Percentiles rank a stretch among this genome's conserved stretches.
Evolutionary conservation across 2,113 vertebrate genomes (phyloP).

Genomic region (Gopherus evgoodei): DNA sequence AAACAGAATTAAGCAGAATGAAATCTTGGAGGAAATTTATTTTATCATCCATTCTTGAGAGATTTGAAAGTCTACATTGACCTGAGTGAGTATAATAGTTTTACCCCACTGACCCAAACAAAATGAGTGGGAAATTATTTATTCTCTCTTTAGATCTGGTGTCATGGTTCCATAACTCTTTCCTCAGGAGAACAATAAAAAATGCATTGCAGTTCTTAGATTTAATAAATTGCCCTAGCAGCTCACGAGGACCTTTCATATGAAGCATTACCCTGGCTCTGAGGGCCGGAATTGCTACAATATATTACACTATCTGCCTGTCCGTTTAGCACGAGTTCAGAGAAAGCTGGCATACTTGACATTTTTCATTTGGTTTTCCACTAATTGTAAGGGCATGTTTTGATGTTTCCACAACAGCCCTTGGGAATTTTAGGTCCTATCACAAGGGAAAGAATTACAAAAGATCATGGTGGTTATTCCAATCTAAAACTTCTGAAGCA

Average conservation of each 20-base stretch:
- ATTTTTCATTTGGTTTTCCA: not conserved
- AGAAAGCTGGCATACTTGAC: not conserved
- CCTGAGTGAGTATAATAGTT: not conserved
- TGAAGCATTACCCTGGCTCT: not conserved
- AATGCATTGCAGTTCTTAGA: not conserved
- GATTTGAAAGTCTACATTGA: not conserved
- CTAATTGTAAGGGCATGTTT: not conserved
- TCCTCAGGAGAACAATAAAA: not conserved
- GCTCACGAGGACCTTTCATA: not conserved
- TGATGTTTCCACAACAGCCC: not conserved
- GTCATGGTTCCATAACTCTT: not conserved
- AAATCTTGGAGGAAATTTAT: not conserved
- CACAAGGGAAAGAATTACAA: not conserved
- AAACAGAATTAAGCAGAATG: not conserved
- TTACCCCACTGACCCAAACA: not conserved
- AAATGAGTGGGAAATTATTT: not conserved
- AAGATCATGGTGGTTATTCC: not conserved
- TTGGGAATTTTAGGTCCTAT: not conserved
- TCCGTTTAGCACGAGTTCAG: not conserved
- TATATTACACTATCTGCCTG: not conserved
- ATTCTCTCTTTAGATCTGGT: not conserved
- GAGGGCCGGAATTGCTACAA: conserved; percentile 7
- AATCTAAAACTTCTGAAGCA: not conserved
- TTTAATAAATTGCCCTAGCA: conserved; percentile 13
- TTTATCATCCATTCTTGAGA: not conserved